Conservation (phyloP, 2,797 vertebrate species). For the Silurus aristotelis region DNA sequence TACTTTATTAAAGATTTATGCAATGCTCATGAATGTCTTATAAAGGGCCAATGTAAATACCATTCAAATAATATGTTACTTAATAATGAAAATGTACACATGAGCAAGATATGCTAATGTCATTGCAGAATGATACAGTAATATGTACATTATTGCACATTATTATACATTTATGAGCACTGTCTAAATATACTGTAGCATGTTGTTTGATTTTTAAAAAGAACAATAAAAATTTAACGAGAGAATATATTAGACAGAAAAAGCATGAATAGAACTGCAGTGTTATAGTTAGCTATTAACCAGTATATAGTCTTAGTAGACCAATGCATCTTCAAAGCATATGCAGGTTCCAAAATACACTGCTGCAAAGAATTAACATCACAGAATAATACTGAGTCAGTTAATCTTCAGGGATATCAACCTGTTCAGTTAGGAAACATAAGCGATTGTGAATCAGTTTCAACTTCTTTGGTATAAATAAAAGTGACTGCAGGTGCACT, state of each 20-base stretch:
- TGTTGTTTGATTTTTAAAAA: conserved; percentile 3
- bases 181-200: neutral
- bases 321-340: conserved; percentile 23
- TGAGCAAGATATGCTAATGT: neutral
- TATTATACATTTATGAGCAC: conserved; percentile 16
- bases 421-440: no score
- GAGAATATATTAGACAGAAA: neutral
- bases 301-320: conserved; percentile 10
- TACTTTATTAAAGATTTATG: conserved; percentile 12
- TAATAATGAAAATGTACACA: conserved; percentile 9
- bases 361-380: no score
- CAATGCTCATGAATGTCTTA: conserved; percentile 22
- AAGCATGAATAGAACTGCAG: conserved; percentile 15
- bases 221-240: neutral
- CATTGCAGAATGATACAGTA: neutral
- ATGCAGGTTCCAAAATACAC: neutral
- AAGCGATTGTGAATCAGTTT: no score
- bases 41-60: conserved; percentile 15
- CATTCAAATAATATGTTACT: conserved; percentile 16
- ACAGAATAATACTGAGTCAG: no score
- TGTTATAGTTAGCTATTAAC: conserved; percentile 39
- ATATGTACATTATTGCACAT: neutral
- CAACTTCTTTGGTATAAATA: no score
- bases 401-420: no score
- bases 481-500: no score